phyloP scores from a whole-genome alignment of 1,140 invertebrate species.

The Contarinia nasturtii region DNA sequence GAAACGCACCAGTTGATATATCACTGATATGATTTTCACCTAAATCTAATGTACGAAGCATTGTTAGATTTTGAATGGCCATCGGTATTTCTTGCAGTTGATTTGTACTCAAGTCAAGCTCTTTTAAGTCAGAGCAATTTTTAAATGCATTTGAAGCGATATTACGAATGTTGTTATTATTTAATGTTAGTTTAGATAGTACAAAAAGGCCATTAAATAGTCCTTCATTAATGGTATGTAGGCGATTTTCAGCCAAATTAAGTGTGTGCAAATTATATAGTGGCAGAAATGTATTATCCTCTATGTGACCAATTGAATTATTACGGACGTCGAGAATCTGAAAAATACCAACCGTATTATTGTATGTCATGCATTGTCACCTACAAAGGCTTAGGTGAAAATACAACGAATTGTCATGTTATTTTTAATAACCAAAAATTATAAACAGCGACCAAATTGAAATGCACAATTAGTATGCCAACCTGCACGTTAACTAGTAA shows the following conservation, averaged over 20 bases:
- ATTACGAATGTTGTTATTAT: slow-evolving; percentile 53
- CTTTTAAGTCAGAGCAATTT: slow-evolving; percentile 60
- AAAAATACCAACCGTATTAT: no score
- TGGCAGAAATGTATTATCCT: slow-evolving; percentile 56
- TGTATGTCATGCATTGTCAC: no score
- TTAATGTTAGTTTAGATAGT: slow-evolving; percentile 55
- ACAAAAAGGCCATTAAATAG: slow-evolving; percentile 66
- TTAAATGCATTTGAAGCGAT: slow-evolving; percentile 59
- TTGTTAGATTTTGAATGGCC: slow-evolving; percentile 51
- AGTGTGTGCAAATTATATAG: slow-evolving; percentile 68
- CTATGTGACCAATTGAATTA: slow-evolving; percentile 55
- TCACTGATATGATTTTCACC: slow-evolving; percentile 62
- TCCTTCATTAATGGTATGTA: slow-evolving; percentile 49
- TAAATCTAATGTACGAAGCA: slow-evolving; percentile 58
- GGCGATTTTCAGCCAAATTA: slow-evolving; percentile 53
- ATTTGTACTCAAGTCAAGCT: slow-evolving; percentile 69
- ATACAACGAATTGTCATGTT: no score
- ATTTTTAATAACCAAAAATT: no score
- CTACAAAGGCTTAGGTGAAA: no score
- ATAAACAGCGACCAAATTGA: no score
- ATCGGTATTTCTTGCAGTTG: slow-evolving; percentile 48
- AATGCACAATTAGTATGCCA: no score
- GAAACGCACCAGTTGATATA: slow-evolving; percentile 50
- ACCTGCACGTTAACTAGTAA: no score
- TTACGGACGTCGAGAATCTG: slow-evolving; percentile 56